Evolutionary conservation across 37 sponge, comb jelly and placozoan genomes (phyloP).

Genomic region (Axinella damicornis): DNA sequence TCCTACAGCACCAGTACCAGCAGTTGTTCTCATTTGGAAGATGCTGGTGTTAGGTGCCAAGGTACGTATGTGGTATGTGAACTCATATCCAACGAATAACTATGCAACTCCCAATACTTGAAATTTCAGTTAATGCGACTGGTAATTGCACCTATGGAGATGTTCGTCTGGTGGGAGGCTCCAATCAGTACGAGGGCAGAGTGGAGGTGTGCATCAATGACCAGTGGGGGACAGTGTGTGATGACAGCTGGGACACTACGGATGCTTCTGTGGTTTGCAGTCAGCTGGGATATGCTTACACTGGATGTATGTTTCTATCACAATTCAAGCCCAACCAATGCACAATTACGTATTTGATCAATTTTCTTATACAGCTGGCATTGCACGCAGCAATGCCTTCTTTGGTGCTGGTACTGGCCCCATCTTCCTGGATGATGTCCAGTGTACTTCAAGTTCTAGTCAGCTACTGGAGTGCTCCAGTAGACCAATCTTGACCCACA

Average conservation of each 20-base stretch:
- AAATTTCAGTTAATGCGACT: too few species aligned
- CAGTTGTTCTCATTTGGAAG: not conserved
- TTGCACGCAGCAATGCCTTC: too few species aligned
- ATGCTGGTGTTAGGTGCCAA: not conserved
- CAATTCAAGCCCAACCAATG: too few species aligned
- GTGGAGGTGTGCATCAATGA: slow-evolving; percentile 12
- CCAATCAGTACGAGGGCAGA: not conserved
- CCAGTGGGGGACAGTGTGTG: slow-evolving; percentile 8
- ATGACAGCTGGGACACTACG: not conserved
- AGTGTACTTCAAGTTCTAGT: too few species aligned
- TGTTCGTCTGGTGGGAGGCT: slow-evolving; percentile 2
- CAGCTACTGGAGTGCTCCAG: too few species aligned
- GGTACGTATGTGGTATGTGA: not conserved
- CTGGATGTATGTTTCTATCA: too few species aligned
- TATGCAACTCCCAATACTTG: too few species aligned
- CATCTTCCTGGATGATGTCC: too few species aligned
- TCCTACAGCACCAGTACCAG: not conserved
- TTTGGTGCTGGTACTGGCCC: too few species aligned
- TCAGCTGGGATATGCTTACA: not conserved
- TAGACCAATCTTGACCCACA: too few species aligned
- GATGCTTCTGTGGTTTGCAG: not conserved
- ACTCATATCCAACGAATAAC: too few species aligned
- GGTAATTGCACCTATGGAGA: not conserved
- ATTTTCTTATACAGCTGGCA: not conserved
- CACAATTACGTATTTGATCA: too few species aligned